Conservation (phyloP, 2,113 vertebrate genomes). For the Sphyrna mokarran region DNA sequence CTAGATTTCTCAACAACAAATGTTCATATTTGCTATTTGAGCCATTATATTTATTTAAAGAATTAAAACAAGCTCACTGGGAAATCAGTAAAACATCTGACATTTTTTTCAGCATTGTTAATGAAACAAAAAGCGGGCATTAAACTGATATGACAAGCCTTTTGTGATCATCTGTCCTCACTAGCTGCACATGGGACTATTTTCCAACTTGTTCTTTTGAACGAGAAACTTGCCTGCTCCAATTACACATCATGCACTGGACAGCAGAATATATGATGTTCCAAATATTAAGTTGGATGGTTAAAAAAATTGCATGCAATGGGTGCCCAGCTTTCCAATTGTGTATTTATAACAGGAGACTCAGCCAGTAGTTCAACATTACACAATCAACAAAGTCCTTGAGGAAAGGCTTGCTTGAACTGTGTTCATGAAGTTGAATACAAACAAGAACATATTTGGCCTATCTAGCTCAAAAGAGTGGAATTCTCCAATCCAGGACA, state of each 20-base stretch:
- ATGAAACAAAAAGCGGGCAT: neutral
- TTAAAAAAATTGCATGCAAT: neutral
- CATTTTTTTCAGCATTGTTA: neutral
- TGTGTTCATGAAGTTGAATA: neutral
- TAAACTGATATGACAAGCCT: neutral
- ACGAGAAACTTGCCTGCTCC: neutral
- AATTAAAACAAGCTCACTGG: neutral
- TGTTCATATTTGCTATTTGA: neutral
- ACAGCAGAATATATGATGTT: neutral
- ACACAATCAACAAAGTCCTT: neutral
- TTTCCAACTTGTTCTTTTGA: neutral
- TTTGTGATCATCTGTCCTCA: neutral
- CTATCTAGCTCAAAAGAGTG: neutral
- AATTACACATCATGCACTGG: neutral
- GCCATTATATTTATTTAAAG: neutral
- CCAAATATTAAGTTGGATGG: neutral
- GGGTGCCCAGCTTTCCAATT: neutral
- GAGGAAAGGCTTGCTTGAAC: neutral
- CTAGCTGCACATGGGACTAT: neutral
- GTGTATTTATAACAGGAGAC: neutral
- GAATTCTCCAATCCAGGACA: too few relatives aligned
- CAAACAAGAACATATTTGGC: neutral
- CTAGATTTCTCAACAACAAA: neutral
- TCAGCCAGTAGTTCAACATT: neutral
- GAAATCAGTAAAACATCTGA: neutral